These are phyloP conservation scores for Cabera pusaria DNA, from an alignment of 2,888 invertebrate species.

Conservation along the genomic window DNA sequence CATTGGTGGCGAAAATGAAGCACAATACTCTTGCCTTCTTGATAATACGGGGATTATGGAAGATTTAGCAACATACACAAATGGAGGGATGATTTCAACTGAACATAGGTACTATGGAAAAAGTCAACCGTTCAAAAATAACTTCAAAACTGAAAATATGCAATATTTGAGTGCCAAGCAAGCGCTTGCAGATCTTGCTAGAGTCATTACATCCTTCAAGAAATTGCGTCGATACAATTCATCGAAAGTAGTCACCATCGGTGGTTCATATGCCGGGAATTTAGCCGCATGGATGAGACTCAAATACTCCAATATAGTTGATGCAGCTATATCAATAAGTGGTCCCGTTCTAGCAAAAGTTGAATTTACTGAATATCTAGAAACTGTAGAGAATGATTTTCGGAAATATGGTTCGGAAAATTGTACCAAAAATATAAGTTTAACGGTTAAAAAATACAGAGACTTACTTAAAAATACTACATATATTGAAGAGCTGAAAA, in stretches of 20 bases:
- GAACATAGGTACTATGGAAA: slow-evolving; percentile 73
- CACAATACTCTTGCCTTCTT: slow-evolving; percentile 49
- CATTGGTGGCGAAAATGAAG: slow-evolving; percentile 61
- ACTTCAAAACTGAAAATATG: slow-evolving; percentile 50
- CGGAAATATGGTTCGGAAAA: slow-evolving; percentile 54
- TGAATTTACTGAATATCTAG: slow-evolving; percentile 68
- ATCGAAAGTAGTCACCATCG: slow-evolving; percentile 66
- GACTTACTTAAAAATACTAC: slow-evolving; percentile 44
- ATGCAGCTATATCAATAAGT: slow-evolving; percentile 69
- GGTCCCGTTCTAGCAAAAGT: slow-evolving; percentile 68
- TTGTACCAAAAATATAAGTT: slow-evolving; percentile 50
- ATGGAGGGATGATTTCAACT: slow-evolving; percentile 61
- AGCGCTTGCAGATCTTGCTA: slow-evolving; percentile 64
- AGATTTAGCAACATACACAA: slow-evolving; percentile 66
- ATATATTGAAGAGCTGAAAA: slow-evolving; percentile 56
- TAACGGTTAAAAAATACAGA: slow-evolving; percentile 54
- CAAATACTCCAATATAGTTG: slow-evolving; percentile 61
- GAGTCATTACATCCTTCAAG: slow-evolving; percentile 50
- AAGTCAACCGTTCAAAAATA: slow-evolving; percentile 59
- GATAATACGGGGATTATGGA: slow-evolving; percentile 57
- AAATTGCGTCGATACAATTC: slow-evolving; percentile 38
- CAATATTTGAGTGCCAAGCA: slow-evolving; percentile 60
- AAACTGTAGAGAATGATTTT: slow-evolving; percentile 62
- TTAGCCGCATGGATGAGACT: slow-evolving; percentile 71
- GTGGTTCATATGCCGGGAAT: slow-evolving; percentile 71